phyloP scores from a whole-genome alignment of 2,113 vertebrate genomes.

The Tupaia tana region DNA sequence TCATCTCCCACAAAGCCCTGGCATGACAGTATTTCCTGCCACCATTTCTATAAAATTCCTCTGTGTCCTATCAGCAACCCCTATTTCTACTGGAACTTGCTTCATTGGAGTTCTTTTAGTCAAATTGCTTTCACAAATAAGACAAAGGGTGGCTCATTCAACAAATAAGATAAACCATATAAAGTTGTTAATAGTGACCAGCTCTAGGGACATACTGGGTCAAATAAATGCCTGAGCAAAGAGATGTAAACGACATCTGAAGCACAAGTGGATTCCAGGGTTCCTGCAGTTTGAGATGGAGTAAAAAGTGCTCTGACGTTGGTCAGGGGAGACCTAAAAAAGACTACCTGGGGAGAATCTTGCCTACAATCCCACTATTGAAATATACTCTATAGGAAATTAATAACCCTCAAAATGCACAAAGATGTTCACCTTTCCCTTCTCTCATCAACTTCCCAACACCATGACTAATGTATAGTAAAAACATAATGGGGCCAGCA shows the following conservation, averaged over 20 bases:
- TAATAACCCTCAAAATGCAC: not conserved
- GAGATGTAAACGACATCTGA: not conserved
- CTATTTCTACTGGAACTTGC: not conserved
- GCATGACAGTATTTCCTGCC: not conserved
- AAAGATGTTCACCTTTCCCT: not conserved
- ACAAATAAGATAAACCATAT: not conserved
- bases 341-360: not conserved
- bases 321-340: not conserved
- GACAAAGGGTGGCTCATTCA: not conserved
- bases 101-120: not conserved
- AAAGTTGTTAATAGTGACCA: not conserved
- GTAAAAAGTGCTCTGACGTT: not conserved
- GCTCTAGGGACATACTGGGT: not conserved
- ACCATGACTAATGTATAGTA: not conserved
- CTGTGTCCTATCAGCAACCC: not conserved
- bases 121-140: not conserved
- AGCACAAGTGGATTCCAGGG: not conserved
- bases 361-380: not conserved
- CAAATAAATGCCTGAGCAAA: no score
- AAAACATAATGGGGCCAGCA: not conserved
- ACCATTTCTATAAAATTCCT: not conserved
- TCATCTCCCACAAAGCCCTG: not conserved
- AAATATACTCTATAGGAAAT: not conserved
- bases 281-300: not conserved
- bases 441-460: not conserved